phyloP scores from a whole-genome alignment of 30 jellyfish, hydroid and myxozoan species.

The Chironex yamaguchii region DNA sequence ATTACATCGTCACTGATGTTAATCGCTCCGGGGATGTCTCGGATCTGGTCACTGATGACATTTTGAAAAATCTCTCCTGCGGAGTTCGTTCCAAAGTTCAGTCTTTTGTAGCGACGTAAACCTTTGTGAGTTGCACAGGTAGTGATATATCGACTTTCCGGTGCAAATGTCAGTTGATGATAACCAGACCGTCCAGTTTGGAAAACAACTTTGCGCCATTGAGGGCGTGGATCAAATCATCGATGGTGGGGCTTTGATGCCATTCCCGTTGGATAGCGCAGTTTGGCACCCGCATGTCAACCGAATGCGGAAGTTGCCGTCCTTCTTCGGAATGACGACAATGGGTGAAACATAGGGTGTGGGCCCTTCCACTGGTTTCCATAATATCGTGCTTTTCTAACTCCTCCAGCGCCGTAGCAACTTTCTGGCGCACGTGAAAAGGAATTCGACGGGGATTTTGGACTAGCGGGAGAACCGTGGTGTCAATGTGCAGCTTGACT shows the following conservation, averaged over 20 bases:
- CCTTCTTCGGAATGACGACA: constrained; percentile 48
- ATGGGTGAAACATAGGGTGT: constrained; percentile 49
- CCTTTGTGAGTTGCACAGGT: constrained; percentile 49
- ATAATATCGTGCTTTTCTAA: constrained; percentile 50
- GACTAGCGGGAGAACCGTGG: constrained; percentile 49
- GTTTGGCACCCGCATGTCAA: constrained; percentile 59
- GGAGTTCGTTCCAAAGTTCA: constrained; percentile 35
- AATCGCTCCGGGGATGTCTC: constrained; percentile 58
- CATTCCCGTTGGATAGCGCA: constrained; percentile 49
- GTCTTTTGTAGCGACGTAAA: constrained; percentile 25
- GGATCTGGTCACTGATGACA: constrained; percentile 46
- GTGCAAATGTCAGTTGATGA: background rate
- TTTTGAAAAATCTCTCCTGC: constrained; percentile 53
- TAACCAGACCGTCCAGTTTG: constrained; percentile 3
- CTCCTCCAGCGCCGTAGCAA: constrained; percentile 41
- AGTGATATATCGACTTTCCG: constrained; percentile 45
- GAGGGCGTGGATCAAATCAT: constrained; percentile 48
- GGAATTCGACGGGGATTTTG: constrained; percentile 50
- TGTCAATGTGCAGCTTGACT: constrained; percentile 41
- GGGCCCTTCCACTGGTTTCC: constrained; percentile 46
- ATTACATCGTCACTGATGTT: constrained; percentile 33
- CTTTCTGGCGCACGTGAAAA: constrained; percentile 42
- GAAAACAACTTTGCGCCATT: constrained; percentile 31
- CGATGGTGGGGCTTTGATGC: constrained; percentile 42
- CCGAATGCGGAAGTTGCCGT: constrained; percentile 40